Evolutionary conservation across 2,888 invertebrate genomes (phyloP).

Genomic region (Uropetala carovei): DNA sequence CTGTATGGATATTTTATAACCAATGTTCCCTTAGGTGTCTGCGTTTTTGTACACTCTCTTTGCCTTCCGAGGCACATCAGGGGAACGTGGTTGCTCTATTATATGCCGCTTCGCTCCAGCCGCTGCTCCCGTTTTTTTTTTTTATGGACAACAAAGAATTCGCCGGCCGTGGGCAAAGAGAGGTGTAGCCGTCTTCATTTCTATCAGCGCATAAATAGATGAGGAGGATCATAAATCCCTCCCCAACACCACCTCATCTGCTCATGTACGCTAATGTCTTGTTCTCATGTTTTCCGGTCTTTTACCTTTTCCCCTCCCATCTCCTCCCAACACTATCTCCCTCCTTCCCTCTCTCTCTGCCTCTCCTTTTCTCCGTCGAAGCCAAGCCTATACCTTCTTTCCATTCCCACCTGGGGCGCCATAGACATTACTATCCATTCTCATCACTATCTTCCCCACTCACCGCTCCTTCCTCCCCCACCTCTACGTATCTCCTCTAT

Average conservation of each 20-base stretch:
- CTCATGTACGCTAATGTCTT: conserved; percentile 21
- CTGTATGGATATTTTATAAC: background rate
- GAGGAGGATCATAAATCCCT: background rate
- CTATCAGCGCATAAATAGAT: background rate
- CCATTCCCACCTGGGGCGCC: background rate
- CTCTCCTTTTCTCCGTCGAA: background rate
- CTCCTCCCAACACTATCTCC: background rate
- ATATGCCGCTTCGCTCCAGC: background rate
- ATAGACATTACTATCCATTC: background rate
- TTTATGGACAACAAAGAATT: background rate
- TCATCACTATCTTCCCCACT: background rate
- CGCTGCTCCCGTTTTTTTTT: background rate
- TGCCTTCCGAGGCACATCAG: background rate
- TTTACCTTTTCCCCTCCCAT: background rate
- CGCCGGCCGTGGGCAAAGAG: background rate
- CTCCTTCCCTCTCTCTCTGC: background rate
- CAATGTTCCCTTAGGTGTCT: background rate
- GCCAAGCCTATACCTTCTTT: background rate
- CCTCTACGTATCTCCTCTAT: background rate
- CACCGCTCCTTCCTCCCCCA: background rate
- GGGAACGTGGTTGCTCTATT: background rate
- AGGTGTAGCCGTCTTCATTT: background rate
- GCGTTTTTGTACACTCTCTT: background rate
- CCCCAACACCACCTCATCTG: background rate
- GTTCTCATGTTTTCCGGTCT: background rate